Evolutionary conservation across 2,113 vertebrate species (phyloP).

Genomic region (Hyperoodon ampullatus): DNA sequence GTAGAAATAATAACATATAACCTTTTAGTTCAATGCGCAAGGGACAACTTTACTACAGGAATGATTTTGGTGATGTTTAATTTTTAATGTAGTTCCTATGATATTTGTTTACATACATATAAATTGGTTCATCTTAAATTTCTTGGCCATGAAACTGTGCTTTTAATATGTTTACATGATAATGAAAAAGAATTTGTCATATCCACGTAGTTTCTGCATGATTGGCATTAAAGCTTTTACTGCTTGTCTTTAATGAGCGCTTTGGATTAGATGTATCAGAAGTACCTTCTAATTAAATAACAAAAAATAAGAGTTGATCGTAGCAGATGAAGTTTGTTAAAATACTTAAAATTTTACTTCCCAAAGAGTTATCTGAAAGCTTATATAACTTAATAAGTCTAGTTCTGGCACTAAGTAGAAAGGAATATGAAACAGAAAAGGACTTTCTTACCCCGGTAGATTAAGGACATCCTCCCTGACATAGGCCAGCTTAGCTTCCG

Average conservation of each 20-base stretch:
- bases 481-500: background rate
- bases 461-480: background rate
- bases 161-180: slow-evolving; percentile 72
- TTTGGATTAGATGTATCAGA: slow-evolving; percentile 72
- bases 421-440: background rate
- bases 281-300: slow-evolving; percentile 58
- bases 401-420: background rate
- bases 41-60: slow-evolving; percentile 59
- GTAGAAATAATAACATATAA: slow-evolving; percentile 54
- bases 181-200: slow-evolving; percentile 70
- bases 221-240: slow-evolving; percentile 67
- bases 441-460: background rate
- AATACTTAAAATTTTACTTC: slow-evolving; percentile 33
- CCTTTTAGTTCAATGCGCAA: slow-evolving; percentile 61
- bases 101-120: slow-evolving; percentile 62
- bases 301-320: slow-evolving; percentile 49
- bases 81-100: slow-evolving; percentile 68
- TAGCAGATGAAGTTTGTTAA: slow-evolving; percentile 50
- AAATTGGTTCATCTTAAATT: slow-evolving; percentile 64
- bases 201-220: slow-evolving; percentile 60
- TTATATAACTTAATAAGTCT: background rate
- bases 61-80: slow-evolving; percentile 40
- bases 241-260: slow-evolving; percentile 70
- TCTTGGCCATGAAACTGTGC: slow-evolving; percentile 59
- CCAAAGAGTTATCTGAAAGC: background rate